These are phyloP conservation scores for Ibycter americanus DNA, from an alignment of 2,797 vertebrate species.

Conservation along the genomic window DNA sequence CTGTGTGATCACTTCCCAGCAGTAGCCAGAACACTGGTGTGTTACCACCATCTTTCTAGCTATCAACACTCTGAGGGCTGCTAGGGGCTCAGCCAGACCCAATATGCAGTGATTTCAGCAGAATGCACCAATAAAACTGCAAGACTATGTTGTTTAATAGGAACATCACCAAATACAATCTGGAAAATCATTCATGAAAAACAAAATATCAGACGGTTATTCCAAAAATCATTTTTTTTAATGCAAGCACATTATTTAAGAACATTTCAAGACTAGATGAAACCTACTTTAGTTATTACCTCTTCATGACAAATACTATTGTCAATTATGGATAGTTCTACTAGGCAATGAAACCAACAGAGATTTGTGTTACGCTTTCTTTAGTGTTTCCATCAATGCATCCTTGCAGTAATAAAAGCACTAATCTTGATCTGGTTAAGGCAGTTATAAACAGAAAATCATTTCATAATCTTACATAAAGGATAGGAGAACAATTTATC, in stretches of 20 bases:
- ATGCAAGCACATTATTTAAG: not conserved
- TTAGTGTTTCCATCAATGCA: not conserved
- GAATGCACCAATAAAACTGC: not conserved
- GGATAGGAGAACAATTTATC: not conserved
- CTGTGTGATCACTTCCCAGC: too few relatives aligned
- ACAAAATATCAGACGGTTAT: not conserved
- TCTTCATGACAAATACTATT: not conserved
- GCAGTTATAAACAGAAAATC: not conserved
- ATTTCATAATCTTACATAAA: not conserved
- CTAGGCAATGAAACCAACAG: not conserved
- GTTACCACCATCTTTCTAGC: too few relatives aligned
- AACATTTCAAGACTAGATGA: not conserved
- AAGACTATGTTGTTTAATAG: not conserved
- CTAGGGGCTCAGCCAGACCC: too few relatives aligned
- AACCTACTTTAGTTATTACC: not conserved
- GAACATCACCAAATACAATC: not conserved
- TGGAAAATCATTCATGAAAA: not conserved
- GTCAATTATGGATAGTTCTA: not conserved
- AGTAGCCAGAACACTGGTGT: too few relatives aligned
- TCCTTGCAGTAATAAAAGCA: not conserved
- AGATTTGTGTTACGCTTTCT: not conserved
- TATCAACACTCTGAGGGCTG: too few relatives aligned
- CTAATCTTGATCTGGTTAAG: not conserved
- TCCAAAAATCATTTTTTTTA: not conserved
- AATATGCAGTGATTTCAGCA: not conserved